Base-by-base conservation (phyloP, 1,140 invertebrate species). In the Zaprionus vittiger region DNA sequence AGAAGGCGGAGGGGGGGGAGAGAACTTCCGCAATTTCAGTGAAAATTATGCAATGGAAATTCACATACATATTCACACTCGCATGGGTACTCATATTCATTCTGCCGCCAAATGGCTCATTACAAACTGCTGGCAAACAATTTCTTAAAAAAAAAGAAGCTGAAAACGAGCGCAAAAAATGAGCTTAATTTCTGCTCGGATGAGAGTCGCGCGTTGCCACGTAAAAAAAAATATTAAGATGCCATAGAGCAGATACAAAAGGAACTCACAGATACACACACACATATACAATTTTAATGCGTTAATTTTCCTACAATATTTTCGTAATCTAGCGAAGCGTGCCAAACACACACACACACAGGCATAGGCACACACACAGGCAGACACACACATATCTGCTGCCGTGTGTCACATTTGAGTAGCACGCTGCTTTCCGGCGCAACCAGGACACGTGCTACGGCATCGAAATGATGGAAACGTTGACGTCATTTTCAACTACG, bases 261-360 rank as follows among this genome's bases (percentile, higher is more conserved):
- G 41, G n/a, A 66, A 37, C 37, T 20, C 37, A 31, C 15, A 56
- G 52, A 66, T 15, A 37, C 38, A 63, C 44, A 63, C 17, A 20
- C 26, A 52, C 55, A 15, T 60, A 81, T 59, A 77, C 61, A 83
- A 78, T 73, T 86, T 86, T 83, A 86, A 86, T 87, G 83, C 62
- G 83, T 71, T 86, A 87, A 86, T 86, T 86, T 84, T 86, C 70
- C 77, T 65, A 64, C 70, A 76, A 80, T 87, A 83, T 80, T 87
- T 73, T 68, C 66, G 61, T 85, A 85, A 85, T 85, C 82, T 85
- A 56, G 64, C 81, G 31, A 69, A 67, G 81, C 76, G 60, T 79
- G 75, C 55, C 56, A 66, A 59, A 34, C 49, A 38, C n/a, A 47
- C 17, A 41, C 38, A 67, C 20, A 37, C 60, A 17, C 37, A 38